Percentiles rank a stretch among this genome's conserved stretches.
phyloP scores from a whole-genome alignment of 2,797 vertebrate genomes.

The Catamblyrhynchus diadema region DNA sequence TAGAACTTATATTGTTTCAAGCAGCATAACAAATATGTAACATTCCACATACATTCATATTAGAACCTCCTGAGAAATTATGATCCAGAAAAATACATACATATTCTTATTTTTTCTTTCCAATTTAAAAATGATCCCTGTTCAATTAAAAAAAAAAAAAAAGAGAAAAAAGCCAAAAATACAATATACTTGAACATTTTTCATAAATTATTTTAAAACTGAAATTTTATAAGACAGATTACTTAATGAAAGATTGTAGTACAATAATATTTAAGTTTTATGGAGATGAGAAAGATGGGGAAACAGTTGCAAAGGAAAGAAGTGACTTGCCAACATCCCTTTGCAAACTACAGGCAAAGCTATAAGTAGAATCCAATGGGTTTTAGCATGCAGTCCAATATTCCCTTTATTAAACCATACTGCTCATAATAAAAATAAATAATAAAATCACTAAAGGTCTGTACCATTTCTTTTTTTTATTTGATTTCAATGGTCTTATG shows the following conservation, averaged over 20 bases:
- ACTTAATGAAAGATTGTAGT: neutral
- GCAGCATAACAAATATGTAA: constrained; percentile 59
- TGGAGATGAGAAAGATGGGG: neutral
- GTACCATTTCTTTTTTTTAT: neutral
- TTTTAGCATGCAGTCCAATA: neutral
- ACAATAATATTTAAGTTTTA: neutral
- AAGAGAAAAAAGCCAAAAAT: neutral
- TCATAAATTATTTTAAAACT: neutral
- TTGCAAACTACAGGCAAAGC: neutral
- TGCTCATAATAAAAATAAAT: neutral
- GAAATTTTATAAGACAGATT: neutral
- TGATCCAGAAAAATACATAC: neutral
- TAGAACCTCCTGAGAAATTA: constrained; percentile 15
- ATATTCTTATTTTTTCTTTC: constrained; percentile 22
- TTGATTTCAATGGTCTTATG: neutral
- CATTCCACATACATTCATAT: constrained; percentile 51
- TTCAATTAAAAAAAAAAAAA: neutral
- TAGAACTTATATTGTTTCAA: constrained; percentile 45
- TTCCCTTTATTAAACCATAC: neutral
- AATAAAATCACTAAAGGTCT: neutral
- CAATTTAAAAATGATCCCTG: neutral
- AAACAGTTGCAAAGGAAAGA: neutral
- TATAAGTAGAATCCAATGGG: neutral
- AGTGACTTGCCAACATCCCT: neutral
- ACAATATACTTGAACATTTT: neutral